Evolutionary conservation across 92 coral and sea anemone genomes (phyloP), one percentile per base, ranked within the genome.

Genomic region (Pocillopora meandrina): DNA sequence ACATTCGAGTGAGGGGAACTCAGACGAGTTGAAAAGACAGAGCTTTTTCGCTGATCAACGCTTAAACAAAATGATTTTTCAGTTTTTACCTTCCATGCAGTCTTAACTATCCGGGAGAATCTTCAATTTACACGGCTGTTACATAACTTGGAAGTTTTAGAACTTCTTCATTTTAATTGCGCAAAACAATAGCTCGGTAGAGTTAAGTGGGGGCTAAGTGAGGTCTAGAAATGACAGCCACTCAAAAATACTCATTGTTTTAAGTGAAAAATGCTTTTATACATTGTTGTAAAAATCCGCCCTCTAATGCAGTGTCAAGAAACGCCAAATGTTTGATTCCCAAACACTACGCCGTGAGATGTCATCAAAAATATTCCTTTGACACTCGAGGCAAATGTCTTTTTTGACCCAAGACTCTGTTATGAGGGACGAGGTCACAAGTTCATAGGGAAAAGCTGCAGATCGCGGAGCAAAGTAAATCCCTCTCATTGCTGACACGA

Each of bases 311-410:
- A 21, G 56, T 80, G 18, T 58, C 66, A 57, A 58, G 71, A 69
- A 68, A 68, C 23, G 16, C 85, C 85, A 81, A 81, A 71, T 81
- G 85, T 81, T 81, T 71, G 68, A 81, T 81, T 81, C 85, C 71
- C 77, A 81, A 81, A 71, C 85, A 42, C 18, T 68, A 56, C 26
- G 63, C 55, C 49, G 61, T 26, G 8, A 55, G 72, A n/a, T 56
- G 83, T 79, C 75, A 79, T 20, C 12, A 79, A 49, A 52, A 55
- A 67, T 15, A 31, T 47, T 65, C 9, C 57, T 62, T 52, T 52
- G 17, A 14, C 18, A 15, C 8, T 52, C 26, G 56, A 61, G 23
- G 47, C 15, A 76, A 34, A 75, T 26, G 62, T 10, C 62, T 36
- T 33, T 42, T 42, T 42, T 42, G 52, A 42, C 52, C 52, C 8